Percentiles rank a stretch among this genome's conserved stretches.
Evolutionary conservation across 1,140 invertebrate genomes (phyloP).

Genomic region (Chironomus striatipennis): DNA sequence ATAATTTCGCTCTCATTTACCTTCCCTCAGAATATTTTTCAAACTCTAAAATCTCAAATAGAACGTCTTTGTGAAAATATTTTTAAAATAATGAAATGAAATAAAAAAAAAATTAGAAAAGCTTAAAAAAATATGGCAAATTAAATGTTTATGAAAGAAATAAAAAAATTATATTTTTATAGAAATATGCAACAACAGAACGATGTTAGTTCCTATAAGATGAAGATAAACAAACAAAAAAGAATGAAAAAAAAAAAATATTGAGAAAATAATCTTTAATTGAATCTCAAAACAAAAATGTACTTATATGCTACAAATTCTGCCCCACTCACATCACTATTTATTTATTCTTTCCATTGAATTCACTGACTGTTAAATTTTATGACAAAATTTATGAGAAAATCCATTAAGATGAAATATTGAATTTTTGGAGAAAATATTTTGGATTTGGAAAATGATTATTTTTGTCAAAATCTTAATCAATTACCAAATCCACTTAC

Average conservation of each 20-base stretch:
- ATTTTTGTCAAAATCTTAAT: too few species aligned
- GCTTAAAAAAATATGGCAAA: neutral
- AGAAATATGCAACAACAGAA: neutral
- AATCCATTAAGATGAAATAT: too few species aligned
- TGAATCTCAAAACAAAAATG: neutral
- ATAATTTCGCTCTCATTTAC: too few species aligned
- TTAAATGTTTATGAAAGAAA: neutral
- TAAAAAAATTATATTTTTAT: conserved; percentile 7
- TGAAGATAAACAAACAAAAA: too few species aligned
- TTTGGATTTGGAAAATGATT: too few species aligned
- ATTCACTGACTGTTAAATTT: neutral
- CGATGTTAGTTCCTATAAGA: neutral
- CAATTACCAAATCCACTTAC: neutral
- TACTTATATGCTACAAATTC: neutral
- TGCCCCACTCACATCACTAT: neutral
- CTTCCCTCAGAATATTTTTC: neutral
- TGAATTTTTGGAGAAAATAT: too few species aligned
- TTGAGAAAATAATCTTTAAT: neutral
- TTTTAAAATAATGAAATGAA: neutral
- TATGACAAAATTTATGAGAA: neutral
- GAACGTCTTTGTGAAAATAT: neutral
- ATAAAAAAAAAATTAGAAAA: neutral
- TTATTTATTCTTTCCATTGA: neutral
- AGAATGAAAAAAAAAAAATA: neutral
- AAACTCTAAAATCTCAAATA: neutral